These are phyloP conservation scores for Bradypodion pumilum DNA, from an alignment of 2,797 vertebrate genomes.

Conservation along the genomic window DNA sequence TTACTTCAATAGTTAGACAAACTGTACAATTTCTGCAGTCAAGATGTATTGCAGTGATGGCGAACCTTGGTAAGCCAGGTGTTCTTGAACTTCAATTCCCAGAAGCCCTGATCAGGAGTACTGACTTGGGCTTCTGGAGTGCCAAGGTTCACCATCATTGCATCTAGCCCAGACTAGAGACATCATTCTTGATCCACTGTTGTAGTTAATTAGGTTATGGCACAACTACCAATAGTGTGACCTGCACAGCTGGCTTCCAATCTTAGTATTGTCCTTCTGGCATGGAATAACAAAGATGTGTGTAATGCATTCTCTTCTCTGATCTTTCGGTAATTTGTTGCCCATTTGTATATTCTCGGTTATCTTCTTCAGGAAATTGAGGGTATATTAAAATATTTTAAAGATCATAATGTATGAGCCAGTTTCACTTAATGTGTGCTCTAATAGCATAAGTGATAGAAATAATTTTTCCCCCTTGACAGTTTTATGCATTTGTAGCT, in stretches of 20 bases:
- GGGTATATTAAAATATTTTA: slow-evolving; percentile 64
- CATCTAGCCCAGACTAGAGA: neutral
- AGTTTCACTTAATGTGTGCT: slow-evolving; percentile 63
- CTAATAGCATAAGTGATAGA: slow-evolving; percentile 60
- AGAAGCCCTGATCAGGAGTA: too few relatives aligned
- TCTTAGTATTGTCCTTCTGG: neutral
- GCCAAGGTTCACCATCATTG: too few relatives aligned
- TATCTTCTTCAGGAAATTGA: slow-evolving; percentile 65
- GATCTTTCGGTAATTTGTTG: slow-evolving; percentile 58
- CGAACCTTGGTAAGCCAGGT: too few relatives aligned
- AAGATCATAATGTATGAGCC: slow-evolving; percentile 58
- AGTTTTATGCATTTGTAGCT: slow-evolving; percentile 63
- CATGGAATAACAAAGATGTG: neutral
- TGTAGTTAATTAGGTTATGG: neutral
- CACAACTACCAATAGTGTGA: neutral
- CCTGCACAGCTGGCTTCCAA: neutral
- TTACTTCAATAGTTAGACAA: too few relatives aligned
- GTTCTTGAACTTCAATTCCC: too few relatives aligned
- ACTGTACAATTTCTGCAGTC: too few relatives aligned
- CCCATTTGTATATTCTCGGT: slow-evolving; percentile 52
- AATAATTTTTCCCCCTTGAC: slow-evolving; percentile 53
- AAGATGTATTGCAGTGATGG: too few relatives aligned
- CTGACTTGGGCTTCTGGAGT: too few relatives aligned
- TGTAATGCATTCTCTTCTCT: slow-evolving; percentile 16
- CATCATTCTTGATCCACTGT: neutral